Conservation (phyloP, 2,888 invertebrate genomes). For the Idaea dimidiata region DNA sequence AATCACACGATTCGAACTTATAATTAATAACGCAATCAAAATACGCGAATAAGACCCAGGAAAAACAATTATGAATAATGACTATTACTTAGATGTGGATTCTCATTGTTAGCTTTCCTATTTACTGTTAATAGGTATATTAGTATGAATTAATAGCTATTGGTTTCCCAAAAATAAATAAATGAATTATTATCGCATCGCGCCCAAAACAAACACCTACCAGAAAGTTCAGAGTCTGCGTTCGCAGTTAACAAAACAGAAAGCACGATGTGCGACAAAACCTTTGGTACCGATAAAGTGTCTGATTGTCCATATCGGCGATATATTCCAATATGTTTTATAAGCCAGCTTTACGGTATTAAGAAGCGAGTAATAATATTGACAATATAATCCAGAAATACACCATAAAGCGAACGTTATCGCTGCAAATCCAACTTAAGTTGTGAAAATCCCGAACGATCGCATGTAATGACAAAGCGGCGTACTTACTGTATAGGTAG, state of each 20-base stretch:
- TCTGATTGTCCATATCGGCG: conserved; percentile 48
- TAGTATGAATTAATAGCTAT: no score
- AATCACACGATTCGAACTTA: no score
- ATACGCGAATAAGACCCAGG: no score
- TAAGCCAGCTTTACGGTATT: conserved; percentile 75
- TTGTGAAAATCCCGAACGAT: conserved; percentile 51
- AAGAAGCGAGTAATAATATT: conserved; percentile 77
- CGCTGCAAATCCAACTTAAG: conserved; percentile 67
- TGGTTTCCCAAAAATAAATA: no score
- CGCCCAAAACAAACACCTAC: no score
- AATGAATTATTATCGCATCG: neutral
- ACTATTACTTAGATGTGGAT: no score
- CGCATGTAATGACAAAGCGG: neutral
- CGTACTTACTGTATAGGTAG: neutral
- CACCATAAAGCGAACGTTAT: conserved; percentile 68
- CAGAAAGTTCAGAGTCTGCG: conserved; percentile 28
- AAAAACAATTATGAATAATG: no score
- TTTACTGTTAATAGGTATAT: no score
- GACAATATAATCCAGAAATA: conserved; percentile 69
- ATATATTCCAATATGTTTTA: conserved; percentile 76
- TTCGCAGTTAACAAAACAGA: conserved; percentile 23
- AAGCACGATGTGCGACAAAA: conserved; percentile 34
- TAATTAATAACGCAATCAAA: no score
- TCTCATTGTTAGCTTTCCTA: no score
- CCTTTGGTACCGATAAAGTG: conserved; percentile 47